Base-by-base conservation (phyloP, 2,113 vertebrate genomes). In the Crocuta crocuta region DNA sequence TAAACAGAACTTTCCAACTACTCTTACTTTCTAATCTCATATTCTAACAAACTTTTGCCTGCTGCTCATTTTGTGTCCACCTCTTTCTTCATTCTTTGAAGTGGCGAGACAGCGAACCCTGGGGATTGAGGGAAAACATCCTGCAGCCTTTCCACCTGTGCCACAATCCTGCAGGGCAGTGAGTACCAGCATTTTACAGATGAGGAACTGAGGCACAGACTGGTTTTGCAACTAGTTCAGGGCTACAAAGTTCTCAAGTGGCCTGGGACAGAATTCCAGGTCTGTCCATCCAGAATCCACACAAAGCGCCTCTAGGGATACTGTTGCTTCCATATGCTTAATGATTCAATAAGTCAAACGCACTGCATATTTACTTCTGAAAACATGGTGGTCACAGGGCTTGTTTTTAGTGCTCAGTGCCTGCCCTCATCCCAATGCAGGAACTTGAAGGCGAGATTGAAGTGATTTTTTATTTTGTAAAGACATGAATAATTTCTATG, bases 401-500 rank as follows among this genome's bases (percentile, higher is more conserved):
- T 95, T 90, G 21, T 21, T 65, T 84, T 79, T n/a, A 78, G 50
- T 39, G 2, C 23, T 86, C 81, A 65, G 66, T 70, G 28, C 31
- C 33, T 70, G 73, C 2, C 26, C 2, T 93, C 17, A 45, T 3
- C 7, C 35, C 24, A 74, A 0, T 0, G 19, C 55, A 50, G 33
- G 13, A 92, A 90, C 76, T 2, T 63, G 73, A 83, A 26, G 82
- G 33, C 53, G 48, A 78, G 31, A 92, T 58, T 50, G 87, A 90
- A 90, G 31, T 31, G 48, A 81, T 88, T 94, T 65, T n/a, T 43
- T 94, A 70, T 88, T 71, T 71, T 79, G 33, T 55, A 19, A 96
- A 70, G 80, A 78, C 35, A 33, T 5, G 23, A 89, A 83, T 35
- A 92, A 73, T 96, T 97, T 96, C 96, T 91, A 33, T 33, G 12